Evolutionary conservation across 92 coral and sea anemone species (phyloP), one percentile per base, ranked within the genome.

Genomic region (Metridium senile): DNA sequence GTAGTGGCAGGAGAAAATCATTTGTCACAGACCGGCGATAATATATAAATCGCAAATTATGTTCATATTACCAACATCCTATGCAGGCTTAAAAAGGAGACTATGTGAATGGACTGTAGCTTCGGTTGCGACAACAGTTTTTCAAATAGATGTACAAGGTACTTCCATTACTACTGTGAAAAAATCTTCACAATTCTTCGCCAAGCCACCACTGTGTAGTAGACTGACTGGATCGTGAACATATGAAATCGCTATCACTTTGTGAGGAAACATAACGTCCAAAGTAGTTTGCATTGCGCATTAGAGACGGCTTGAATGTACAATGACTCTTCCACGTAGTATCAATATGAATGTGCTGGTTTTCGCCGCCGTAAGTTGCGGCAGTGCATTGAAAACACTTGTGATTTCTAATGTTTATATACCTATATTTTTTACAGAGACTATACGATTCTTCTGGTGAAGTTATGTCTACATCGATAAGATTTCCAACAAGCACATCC

Each of bases 121-220:
- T n/a, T n/a, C n/a, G n/a, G n/a, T n/a, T n/a, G n/a, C n/a, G n/a
- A n/a, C n/a, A n/a, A n/a, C n/a, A n/a, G n/a, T n/a, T n/a, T n/a
- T n/a, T n/a, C n/a, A n/a, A n/a, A n/a, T n/a, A n/a, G n/a, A n/a
- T n/a, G n/a, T n/a, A n/a, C n/a, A n/a, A n/a, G n/a, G n/a, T n/a
- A n/a, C n/a, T n/a, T n/a, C n/a, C n/a, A n/a, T n/a, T n/a, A n/a
- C n/a, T n/a, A n/a, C 71, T n/a, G n/a, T n/a, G n/a, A n/a, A 33
- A 65, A 65, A 2, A 2, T 65, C 71, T 65, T 39, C 13, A 39
- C 6, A 4, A 39, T 39, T 39, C n/a, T n/a, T 39, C 59, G 49
- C 59, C 59, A 54, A 54, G 59, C 59, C 59, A 54, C 59, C 59
- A 54, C 59, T 54, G 21, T 13, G 59, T 54, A 9, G 59, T 54